phyloP scores from a whole-genome alignment of 2,888 invertebrate species.

The Tetranychus piercei region DNA sequence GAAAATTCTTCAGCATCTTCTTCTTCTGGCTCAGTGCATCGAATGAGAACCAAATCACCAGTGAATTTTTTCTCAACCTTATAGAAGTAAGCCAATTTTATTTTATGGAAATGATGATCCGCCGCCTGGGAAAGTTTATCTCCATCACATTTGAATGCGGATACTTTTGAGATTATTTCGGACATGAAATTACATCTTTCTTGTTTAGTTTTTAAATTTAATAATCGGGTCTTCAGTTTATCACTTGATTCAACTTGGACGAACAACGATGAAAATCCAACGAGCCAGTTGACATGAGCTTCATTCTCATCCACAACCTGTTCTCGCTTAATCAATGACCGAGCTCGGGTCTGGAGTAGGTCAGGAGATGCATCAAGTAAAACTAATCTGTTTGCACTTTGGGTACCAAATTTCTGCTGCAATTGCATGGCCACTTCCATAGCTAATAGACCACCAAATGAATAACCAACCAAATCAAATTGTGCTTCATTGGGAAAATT shows the following conservation, averaged over 20 bases:
- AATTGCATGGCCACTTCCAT: constrained; percentile 8
- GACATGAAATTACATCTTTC: background rate
- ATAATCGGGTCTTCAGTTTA: background rate
- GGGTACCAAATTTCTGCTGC: constrained; percentile 6
- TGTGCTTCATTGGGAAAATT: background rate
- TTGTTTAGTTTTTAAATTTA: background rate
- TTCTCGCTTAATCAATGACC: background rate
- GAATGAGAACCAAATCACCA: constrained; percentile 7
- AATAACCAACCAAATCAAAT: constrained; percentile 9
- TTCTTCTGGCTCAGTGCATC: background rate
- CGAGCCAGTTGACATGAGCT: constrained; percentile 1
- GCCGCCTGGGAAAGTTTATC: background rate
- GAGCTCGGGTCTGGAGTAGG: background rate
- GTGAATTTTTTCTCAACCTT: background rate
- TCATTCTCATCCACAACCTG: background rate
- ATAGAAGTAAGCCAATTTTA: constrained; percentile 7
- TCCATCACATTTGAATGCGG: background rate
- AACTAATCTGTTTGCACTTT: background rate
- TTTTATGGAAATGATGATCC: background rate
- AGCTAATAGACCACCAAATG: constrained; percentile 8
- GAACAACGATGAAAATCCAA: background rate
- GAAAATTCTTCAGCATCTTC: constrained; percentile 4
- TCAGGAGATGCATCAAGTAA: background rate
- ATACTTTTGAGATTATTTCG: background rate
- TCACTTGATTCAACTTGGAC: background rate